A percentile compares a stretch with the other conserved stretches of the same genome.
Conservation (phyloP, 2,888 invertebrate species). For the Agonopterix alstromeriana region DNA sequence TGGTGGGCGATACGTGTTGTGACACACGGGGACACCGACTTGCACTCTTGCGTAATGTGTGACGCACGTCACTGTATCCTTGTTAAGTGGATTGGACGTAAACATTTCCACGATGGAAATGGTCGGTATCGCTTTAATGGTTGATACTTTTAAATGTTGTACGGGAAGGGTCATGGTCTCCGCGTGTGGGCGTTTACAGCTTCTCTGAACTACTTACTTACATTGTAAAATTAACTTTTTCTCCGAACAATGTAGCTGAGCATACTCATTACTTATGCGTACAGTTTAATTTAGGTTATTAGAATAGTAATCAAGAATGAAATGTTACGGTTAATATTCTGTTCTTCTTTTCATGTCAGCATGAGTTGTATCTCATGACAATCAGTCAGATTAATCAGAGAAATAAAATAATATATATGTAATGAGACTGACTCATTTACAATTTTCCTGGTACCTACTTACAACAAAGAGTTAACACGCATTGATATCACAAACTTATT, state of each 20-base stretch:
- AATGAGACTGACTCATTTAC: too few relatives aligned
- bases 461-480: too few relatives aligned
- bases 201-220: constrained; percentile 24
- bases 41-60: constrained; percentile 12
- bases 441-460: too few relatives aligned
- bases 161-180: constrained; percentile 20
- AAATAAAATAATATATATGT: too few relatives aligned
- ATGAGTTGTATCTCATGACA: too few relatives aligned
- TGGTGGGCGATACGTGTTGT: constrained; percentile 26
- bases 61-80: constrained; percentile 6
- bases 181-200: constrained; percentile 37
- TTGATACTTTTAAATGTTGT: constrained; percentile 23
- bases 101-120: constrained; percentile 21
- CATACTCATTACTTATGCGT: too few relatives aligned
- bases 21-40: constrained; percentile 8
- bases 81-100: constrained; percentile 28
- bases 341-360: too few relatives aligned
- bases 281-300: too few relatives aligned
- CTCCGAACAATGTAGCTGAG: constrained; percentile 21
- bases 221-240: constrained; percentile 24
- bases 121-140: constrained; percentile 10
- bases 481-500: too few relatives aligned
- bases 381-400: too few relatives aligned
- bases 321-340: too few relatives aligned
- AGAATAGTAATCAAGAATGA: too few relatives aligned